Conservation (phyloP, 2,888 invertebrate species). For the Tanaodytes sp. region DNA sequence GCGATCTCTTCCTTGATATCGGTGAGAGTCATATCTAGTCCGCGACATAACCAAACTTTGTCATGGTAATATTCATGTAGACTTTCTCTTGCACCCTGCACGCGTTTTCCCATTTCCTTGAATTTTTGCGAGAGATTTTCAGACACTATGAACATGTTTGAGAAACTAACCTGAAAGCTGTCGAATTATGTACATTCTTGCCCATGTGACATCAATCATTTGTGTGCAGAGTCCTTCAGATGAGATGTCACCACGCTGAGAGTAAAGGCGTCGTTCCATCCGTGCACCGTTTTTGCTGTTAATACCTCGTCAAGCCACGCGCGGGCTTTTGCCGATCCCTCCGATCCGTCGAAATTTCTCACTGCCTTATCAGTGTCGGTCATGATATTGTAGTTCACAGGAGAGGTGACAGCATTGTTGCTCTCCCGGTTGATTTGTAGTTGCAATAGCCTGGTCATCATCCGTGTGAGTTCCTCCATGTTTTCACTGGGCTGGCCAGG, state of each 20-base stretch:
- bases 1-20: background rate
- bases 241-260: background rate
- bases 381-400: background rate
- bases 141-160: background rate
- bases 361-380: background rate
- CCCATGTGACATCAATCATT: no score
- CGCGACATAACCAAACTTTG: background rate
- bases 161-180: no score
- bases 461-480: no score
- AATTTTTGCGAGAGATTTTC: background rate
- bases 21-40: background rate
- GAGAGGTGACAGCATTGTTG: no score
- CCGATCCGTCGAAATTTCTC: background rate
- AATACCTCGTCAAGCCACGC: background rate
- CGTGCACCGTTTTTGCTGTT: background rate
- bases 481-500: no score
- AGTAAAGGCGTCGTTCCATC: background rate
- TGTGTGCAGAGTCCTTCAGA: background rate
- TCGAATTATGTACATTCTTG: no score
- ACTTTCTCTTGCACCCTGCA: background rate
- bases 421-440: background rate
- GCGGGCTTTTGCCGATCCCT: background rate
- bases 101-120: background rate
- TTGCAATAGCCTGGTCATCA: background rate
- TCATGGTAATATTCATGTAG: no score